Conservation (phyloP, 1,140 invertebrate genomes). For the Pteromalus puparum region DNA sequence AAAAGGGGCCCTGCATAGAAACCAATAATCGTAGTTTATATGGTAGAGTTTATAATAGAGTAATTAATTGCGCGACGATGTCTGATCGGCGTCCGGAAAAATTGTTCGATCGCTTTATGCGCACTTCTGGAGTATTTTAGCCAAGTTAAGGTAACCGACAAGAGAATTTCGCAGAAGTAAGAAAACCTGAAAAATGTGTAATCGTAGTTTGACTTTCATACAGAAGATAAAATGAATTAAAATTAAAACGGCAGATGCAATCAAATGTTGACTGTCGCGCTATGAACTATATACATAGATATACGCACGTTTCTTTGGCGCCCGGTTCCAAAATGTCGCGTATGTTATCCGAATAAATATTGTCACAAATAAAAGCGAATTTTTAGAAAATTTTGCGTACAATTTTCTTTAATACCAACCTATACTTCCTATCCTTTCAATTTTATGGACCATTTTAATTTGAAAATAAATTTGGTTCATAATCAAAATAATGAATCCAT, state of each 20-base stretch:
- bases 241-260: slow-evolving; percentile 30
- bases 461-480: background rate
- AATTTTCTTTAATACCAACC: background rate
- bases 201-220: slow-evolving; percentile 10
- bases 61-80: slow-evolving; percentile 36
- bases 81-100: slow-evolving; percentile 23
- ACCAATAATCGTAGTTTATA: slow-evolving; percentile 27
- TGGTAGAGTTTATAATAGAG: slow-evolving; percentile 37
- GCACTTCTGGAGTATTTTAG: slow-evolving; percentile 32
- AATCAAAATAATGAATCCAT: background rate
- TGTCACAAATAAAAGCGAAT: slow-evolving; percentile 56
- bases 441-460: background rate
- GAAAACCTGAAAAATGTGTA: background rate
- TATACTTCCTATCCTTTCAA: background rate
- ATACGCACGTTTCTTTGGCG: slow-evolving; percentile 43
- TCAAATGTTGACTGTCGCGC: slow-evolving; percentile 26
- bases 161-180: background rate
- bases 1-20: slow-evolving; percentile 33
- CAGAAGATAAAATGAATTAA: background rate
- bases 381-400: slow-evolving; percentile 52
- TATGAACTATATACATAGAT: slow-evolving; percentile 39
- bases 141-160: background rate
- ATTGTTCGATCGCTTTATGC: slow-evolving; percentile 25
- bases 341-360: slow-evolving; percentile 51
- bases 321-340: slow-evolving; percentile 43